Percentiles rank a stretch among this genome's conserved stretches.
Conservation (phyloP, 2,113 vertebrate species). For the Numida meleagris region DNA sequence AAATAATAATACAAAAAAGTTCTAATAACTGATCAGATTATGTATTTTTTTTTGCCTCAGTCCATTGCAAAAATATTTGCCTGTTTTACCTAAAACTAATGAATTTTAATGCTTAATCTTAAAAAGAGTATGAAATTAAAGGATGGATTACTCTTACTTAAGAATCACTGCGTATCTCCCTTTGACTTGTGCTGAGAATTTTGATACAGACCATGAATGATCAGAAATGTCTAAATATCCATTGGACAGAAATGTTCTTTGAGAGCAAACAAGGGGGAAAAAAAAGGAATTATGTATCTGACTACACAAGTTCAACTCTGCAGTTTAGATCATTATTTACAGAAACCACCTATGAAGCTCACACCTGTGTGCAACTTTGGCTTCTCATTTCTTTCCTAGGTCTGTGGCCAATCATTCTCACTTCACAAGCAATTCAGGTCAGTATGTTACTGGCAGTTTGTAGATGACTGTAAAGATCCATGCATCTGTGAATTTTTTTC, state of each 20-base stretch:
- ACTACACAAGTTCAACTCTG: neutral
- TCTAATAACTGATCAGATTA: neutral
- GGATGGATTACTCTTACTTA: neutral
- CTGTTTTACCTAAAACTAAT: neutral
- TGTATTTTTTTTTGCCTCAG: neutral
- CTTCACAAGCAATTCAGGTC: neutral
- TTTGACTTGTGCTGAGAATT: neutral
- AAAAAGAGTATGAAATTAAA: neutral
- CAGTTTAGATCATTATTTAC: neutral
- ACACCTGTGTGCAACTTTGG: neutral
- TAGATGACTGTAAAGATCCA: neutral
- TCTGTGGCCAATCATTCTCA: neutral
- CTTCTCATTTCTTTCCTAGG: neutral
- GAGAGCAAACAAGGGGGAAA: neutral
- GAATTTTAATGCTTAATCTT: neutral
- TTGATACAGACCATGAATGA: neutral
- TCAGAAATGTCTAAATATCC: neutral
- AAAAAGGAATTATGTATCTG: neutral
- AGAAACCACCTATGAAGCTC: neutral
- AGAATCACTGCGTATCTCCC: neutral
- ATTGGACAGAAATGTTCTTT: neutral
- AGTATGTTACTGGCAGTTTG: neutral
- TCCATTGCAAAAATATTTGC: neutral
- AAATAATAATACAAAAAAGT: neutral
- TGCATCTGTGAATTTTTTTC: neutral